Evolutionary conservation across 2,113 vertebrate genomes (phyloP).

Genomic region (Terrapene triunguis): DNA sequence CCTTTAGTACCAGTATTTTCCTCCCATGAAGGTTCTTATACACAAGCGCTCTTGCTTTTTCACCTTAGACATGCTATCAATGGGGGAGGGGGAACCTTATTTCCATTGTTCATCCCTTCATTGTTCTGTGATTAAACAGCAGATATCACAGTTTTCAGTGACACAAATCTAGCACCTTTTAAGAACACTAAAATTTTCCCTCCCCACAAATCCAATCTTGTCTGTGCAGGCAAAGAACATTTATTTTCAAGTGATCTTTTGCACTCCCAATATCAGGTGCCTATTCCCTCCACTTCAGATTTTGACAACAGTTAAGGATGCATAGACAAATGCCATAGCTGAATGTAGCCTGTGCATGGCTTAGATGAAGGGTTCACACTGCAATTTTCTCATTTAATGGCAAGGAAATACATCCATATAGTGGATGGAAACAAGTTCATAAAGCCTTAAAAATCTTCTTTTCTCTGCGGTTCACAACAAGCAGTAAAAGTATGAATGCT

Average conservation of each 20-base stretch:
- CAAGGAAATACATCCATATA: neutral
- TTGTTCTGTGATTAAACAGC: neutral
- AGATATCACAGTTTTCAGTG: neutral
- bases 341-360: rapidly evolving
- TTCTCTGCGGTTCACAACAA: neutral
- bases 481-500: neutral
- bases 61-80: neutral
- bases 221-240: rapidly evolving
- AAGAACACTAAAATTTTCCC: neutral
- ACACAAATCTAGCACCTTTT: neutral
- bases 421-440: neutral
- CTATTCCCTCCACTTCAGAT: rapidly evolving
- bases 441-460: rapidly evolving
- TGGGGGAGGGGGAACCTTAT: neutral
- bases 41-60: rapidly evolving
- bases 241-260: rapidly evolving
- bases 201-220: neutral
- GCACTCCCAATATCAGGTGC: rapidly evolving
- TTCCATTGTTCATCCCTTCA: neutral
- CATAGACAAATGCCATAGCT: rapidly evolving
- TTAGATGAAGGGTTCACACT: neutral
- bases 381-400: rapidly evolving
- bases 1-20: neutral
- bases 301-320: rapidly evolving
- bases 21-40: neutral